phyloP scores from a whole-genome alignment of 1,140 invertebrate species.

The Drosophila aff. region DNA sequence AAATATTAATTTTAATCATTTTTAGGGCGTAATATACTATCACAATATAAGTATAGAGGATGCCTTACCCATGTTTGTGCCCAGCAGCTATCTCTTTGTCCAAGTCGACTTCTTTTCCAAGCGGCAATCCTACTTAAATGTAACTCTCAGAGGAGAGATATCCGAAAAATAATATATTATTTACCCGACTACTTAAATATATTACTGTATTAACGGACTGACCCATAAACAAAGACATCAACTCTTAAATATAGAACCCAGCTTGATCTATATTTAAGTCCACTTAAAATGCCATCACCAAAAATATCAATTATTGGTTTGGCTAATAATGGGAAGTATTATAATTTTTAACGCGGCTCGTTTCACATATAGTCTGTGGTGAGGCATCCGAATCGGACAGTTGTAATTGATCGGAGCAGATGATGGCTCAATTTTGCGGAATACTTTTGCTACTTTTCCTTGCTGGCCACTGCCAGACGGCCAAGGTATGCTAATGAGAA shows the following conservation, averaged over 20 bases:
- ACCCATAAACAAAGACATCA: conserved; percentile 25
- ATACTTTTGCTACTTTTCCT: conserved; percentile 20
- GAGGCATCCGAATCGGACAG: conserved; percentile 1
- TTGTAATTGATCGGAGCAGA: conserved; percentile 15
- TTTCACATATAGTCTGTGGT: conserved; percentile 13
- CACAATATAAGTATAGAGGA: conserved; percentile 55
- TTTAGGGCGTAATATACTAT: conserved; percentile 47
- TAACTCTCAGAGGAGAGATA: conserved; percentile 31
- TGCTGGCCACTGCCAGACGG: conserved; percentile 3
- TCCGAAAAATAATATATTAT: conserved; percentile 1
- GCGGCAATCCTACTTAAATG: conserved; percentile 40
- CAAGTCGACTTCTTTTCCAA: conserved; percentile 28
- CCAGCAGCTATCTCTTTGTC: conserved; percentile 25
- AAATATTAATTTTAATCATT: neutral
- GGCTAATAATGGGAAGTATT: conserved; percentile 27
- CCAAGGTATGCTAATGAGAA: conserved; percentile 14
- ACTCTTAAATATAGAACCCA: conserved; percentile 1
- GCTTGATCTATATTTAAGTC: neutral
- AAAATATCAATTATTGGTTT: conserved; percentile 29
- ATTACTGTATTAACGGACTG: conserved; percentile 1
- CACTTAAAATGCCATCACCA: conserved; percentile 50
- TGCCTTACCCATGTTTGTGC: conserved; percentile 41
- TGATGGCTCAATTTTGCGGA: conserved; percentile 27
- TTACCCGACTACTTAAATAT: conserved; percentile 3
- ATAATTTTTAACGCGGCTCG: neutral